phyloP scores from a whole-genome alignment of 2,113 vertebrate genomes.

The Catharus fuscescens region DNA sequence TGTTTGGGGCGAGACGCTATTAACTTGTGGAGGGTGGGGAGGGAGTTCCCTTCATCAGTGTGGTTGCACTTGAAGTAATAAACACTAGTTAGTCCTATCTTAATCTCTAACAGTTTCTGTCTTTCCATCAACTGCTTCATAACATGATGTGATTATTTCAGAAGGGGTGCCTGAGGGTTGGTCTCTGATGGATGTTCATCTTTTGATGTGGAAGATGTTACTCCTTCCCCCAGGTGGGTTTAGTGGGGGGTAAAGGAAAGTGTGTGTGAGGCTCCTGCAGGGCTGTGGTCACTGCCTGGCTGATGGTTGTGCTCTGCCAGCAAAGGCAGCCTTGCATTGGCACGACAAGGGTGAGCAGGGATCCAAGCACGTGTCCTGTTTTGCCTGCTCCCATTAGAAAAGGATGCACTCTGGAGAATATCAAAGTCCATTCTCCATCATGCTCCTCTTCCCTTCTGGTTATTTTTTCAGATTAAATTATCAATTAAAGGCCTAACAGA shows the following conservation, averaged over 20 bases:
- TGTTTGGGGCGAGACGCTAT: not conserved
- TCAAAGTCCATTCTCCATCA: rapidly evolving
- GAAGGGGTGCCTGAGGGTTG: not conserved
- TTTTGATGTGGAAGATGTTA: not conserved
- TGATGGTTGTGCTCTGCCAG: not conserved
- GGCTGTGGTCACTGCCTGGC: not conserved
- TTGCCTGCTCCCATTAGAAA: not conserved
- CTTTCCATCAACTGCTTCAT: not conserved
- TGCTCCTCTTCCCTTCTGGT: not conserved
- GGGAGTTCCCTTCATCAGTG: not conserved
- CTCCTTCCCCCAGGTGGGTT: not conserved
- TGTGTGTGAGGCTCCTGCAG: rapidly evolving
- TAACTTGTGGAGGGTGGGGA: not conserved
- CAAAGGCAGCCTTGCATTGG: not conserved
- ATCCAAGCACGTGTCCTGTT: not conserved
- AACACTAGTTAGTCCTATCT: not conserved
- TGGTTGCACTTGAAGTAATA: slow-evolving; percentile 18
- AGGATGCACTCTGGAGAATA: rapidly evolving
- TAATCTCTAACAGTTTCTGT: slow-evolving; percentile 7
- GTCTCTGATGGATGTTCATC: not conserved
- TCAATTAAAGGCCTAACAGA: not conserved
- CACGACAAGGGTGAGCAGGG: not conserved
- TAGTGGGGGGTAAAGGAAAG: not conserved
- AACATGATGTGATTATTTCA: not conserved
- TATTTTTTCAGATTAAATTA: not conserved